Conservation (phyloP, 2,113 vertebrate genomes). For the Hyla sarda region DNA sequence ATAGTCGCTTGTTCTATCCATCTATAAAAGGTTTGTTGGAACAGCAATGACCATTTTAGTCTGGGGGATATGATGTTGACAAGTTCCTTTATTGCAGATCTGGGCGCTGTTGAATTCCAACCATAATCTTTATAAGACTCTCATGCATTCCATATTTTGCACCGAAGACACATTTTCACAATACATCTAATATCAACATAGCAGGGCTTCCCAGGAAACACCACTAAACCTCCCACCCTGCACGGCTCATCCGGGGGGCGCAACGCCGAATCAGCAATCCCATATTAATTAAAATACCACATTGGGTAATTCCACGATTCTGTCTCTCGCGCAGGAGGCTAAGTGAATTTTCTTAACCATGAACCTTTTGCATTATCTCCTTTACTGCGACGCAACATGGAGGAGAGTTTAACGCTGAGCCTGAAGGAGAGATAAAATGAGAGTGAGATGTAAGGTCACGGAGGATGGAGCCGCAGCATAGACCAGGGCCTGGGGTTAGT, state of each 20-base stretch:
- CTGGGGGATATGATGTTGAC: not conserved
- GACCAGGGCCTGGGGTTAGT: conserved; percentile 26
- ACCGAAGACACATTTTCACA: not conserved
- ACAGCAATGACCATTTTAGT: too few relatives aligned
- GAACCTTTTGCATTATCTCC: conserved; percentile 17
- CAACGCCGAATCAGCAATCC: not conserved
- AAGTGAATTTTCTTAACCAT: conserved; percentile 39
- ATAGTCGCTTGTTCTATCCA: too few relatives aligned
- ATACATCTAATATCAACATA: not conserved
- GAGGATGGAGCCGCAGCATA: not conserved
- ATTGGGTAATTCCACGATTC: not conserved
- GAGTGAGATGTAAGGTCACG: conserved; percentile 40
- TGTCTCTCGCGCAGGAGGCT: not conserved
- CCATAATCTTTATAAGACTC: not conserved
- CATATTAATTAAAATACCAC: conserved; percentile 16
- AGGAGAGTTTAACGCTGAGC: conserved; percentile 31
- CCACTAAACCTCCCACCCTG: not conserved
- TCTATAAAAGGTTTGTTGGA: too few relatives aligned
- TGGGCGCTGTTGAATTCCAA: not conserved
- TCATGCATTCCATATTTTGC: conserved; percentile 4
- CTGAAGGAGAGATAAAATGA: conserved; percentile 37
- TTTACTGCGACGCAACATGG: conserved; percentile 23
- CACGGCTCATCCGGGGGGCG: not conserved
- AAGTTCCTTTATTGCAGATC: not conserved
- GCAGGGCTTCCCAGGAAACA: not conserved